Conservation (phyloP, 1,140 invertebrate genomes). For the Rhagoletis pomonella region DNA sequence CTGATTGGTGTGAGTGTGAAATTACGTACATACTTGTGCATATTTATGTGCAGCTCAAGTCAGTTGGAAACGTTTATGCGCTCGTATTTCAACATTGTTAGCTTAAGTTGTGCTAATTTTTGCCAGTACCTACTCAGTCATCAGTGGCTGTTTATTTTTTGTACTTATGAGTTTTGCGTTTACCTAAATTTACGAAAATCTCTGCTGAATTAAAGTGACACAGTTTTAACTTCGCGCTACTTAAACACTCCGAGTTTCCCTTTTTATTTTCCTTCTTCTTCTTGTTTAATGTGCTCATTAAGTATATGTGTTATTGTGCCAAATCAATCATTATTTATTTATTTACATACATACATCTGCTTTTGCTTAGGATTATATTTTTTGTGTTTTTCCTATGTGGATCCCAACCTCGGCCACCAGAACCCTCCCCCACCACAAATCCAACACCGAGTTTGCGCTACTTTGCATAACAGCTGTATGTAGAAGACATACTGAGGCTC, state of each 20-base stretch:
- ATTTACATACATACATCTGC: too few species aligned
- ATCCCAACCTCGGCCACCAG: too few species aligned
- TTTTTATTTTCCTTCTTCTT: not conserved
- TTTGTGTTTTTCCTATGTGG: too few species aligned
- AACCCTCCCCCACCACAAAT: too few species aligned
- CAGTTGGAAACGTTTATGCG: slow-evolving; percentile 24
- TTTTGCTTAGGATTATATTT: too few species aligned
- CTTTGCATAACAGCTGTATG: too few species aligned
- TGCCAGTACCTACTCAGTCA: not conserved
- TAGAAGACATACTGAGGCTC: too few species aligned
- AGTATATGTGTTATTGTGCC: not conserved
- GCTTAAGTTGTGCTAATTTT: slow-evolving; percentile 34
- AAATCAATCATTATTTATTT: too few species aligned
- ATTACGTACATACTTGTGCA: not conserved
- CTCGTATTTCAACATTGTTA: slow-evolving; percentile 17
- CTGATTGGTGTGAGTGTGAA: not conserved
- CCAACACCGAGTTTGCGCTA: too few species aligned
- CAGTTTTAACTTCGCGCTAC: not conserved
- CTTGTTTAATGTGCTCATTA: not conserved
- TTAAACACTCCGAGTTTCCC: not conserved
- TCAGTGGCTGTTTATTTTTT: not conserved
- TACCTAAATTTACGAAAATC: slow-evolving; percentile 18
- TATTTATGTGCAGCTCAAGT: not conserved
- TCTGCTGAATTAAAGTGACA: slow-evolving; percentile 28
- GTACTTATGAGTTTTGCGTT: not conserved